These are phyloP conservation scores for Magallana angulata DNA, from an alignment of 1,140 invertebrate genomes.

Conservation along the genomic window DNA sequence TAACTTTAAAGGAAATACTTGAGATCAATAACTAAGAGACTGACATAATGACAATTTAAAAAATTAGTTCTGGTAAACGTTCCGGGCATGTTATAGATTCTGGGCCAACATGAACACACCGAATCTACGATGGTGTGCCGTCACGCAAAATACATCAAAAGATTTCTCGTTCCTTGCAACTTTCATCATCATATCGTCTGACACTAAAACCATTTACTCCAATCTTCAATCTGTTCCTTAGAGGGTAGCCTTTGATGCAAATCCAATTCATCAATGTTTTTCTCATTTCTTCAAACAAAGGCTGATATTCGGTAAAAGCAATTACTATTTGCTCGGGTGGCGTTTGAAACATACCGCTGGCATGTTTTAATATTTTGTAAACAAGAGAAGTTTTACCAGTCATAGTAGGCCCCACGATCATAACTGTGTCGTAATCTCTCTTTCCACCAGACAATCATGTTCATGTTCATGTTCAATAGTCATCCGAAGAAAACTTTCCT, in stretches of 20 bases:
- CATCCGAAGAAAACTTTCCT: background rate
- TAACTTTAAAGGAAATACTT: slow-evolving; percentile 41
- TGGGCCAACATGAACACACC: slow-evolving; percentile 41
- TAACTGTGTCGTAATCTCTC: background rate
- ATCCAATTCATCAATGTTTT: background rate
- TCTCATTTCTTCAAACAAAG: slow-evolving; percentile 36
- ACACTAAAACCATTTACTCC: slow-evolving; percentile 39
- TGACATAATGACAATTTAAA: slow-evolving; percentile 30
- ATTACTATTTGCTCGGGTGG: slow-evolving; percentile 16
- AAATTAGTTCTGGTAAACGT: slow-evolving; percentile 43
- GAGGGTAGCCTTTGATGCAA: slow-evolving; percentile 35
- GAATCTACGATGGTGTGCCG: slow-evolving; percentile 31
- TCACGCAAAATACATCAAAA: slow-evolving; percentile 41
- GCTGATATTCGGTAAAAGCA: slow-evolving; percentile 33
- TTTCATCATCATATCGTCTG: slow-evolving; percentile 49
- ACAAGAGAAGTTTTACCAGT: slow-evolving; percentile 5
- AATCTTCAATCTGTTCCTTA: background rate
- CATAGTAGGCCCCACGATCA: slow-evolving; percentile 20
- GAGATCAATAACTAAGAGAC: slow-evolving; percentile 29
- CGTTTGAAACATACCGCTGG: slow-evolving; percentile 23
- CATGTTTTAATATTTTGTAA: slow-evolving; percentile 8
- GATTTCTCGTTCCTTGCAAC: slow-evolving; percentile 36
- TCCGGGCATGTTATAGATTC: slow-evolving; percentile 41
- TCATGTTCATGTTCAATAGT: background rate
- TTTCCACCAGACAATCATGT: background rate